These are phyloP conservation scores for Delphinapterus leucas DNA, from an alignment of 2,113 vertebrate species.

Conservation along the genomic window DNA sequence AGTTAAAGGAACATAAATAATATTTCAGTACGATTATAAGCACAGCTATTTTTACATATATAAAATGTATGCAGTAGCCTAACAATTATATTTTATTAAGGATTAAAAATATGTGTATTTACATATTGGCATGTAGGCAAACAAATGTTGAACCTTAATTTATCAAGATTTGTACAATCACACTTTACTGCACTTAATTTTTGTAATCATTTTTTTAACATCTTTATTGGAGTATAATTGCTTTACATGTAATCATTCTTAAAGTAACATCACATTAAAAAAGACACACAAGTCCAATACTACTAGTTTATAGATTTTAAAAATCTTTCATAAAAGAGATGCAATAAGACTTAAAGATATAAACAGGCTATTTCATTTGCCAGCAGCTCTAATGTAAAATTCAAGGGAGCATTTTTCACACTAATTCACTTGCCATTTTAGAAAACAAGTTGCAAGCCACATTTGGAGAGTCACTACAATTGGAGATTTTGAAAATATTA, in stretches of 20 bases:
- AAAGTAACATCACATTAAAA: constrained; percentile 25
- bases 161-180: constrained; percentile 1
- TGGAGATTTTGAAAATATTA: neutral
- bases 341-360: neutral
- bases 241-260: neutral
- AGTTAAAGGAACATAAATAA: neutral
- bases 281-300: neutral
- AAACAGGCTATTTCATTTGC: neutral
- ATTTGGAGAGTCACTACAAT: neutral
- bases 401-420: neutral
- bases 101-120: neutral
- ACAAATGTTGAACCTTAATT: neutral
- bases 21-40: neutral
- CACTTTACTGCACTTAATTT: constrained; percentile 17
- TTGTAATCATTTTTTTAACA: neutral
- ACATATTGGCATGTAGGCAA: neutral
- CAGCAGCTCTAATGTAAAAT: neutral
- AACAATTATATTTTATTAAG: neutral
- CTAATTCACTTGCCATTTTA: neutral
- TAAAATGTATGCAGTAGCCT: neutral
- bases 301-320: neutral
- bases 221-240: too few species aligned
- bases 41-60: neutral
- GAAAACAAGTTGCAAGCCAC: neutral
- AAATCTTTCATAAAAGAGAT: constrained; percentile 6